These are phyloP conservation scores for Andricus curvator DNA, from an alignment of 2,888 invertebrate species.

Conservation along the genomic window DNA sequence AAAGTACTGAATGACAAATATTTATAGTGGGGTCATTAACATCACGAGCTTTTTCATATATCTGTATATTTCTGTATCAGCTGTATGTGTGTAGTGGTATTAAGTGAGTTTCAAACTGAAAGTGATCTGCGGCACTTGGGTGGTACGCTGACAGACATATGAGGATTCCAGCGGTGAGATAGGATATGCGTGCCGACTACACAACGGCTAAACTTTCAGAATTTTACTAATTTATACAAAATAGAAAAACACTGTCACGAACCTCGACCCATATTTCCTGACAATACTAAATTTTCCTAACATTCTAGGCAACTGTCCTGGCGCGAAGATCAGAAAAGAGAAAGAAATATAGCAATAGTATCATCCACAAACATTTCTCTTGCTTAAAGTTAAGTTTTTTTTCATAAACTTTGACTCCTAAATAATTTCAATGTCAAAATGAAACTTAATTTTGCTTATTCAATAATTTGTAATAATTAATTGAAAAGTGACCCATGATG, in stretches of 20 bases:
- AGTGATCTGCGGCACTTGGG: constrained; percentile 64
- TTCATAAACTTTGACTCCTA: no score
- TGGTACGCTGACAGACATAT: constrained; percentile 74
- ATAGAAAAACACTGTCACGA: constrained; percentile 21
- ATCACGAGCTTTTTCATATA: not conserved
- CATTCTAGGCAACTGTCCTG: no score
- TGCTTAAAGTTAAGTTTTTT: no score
- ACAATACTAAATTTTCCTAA: not conserved
- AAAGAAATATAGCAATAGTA: no score
- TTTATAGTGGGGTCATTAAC: not conserved
- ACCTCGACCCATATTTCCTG: not conserved
- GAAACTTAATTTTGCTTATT: no score
- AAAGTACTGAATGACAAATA: no score
- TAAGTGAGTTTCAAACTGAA: constrained; percentile 16
- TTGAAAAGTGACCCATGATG: no score
- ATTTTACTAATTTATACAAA: constrained; percentile 29
- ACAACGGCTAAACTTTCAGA: constrained; percentile 55
- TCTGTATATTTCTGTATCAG: not conserved
- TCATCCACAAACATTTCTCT: no score
- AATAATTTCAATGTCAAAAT: no score
- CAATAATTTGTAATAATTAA: no score
- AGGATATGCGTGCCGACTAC: constrained; percentile 71
- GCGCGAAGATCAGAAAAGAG: no score
- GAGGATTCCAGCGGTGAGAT: constrained; percentile 77
- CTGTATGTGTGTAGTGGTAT: not conserved